Evolutionary conservation across 64 coral and sea anemone species (phyloP), one percentile per base, ranked within the genome.

Genomic region (Porites lutea): DNA sequence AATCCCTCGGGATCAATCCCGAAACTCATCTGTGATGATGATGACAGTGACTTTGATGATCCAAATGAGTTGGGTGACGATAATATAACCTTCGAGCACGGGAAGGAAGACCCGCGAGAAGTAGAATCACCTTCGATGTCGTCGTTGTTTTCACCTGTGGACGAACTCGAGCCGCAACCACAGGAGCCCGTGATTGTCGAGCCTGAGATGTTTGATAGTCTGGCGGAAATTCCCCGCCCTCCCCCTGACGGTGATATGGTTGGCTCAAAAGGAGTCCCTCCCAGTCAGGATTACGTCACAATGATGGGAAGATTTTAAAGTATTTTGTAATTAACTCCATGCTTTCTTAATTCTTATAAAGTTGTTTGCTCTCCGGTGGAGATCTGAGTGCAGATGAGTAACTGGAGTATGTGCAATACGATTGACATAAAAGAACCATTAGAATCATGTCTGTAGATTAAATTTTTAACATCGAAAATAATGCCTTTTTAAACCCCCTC

Each of bases 21-120:
- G 45, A 78, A 55, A 68, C 91, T 93, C 1, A 87, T 87, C 52
- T 75, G 83, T 18, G 91, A 93, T 58, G 81, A 86, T n/a, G 91
- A 93, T 45, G 82, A 82, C 59, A 82, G 22, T 2, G 79, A 82
- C 1, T 8, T 48, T 2, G 61, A 44, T 9, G 80, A 92, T 15
- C 7, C 15, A 11, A n/a, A 89, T 13, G 81, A 27, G 8, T 5
- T 15, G 11, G 81, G 83, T 11, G 55, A 87, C 7, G 82, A 87
- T 13, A 93, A 93, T 59, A 50, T 68, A 5, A 82, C 72, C 37
- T 91, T 58, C 55, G 79, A 91, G 37, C 14, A 47, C 4, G 88
- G 71, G 10, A 11, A 60, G 50, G 69, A 84, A 5, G 11, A 52
- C 7, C 18, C 44, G 8, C 63, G 44, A 9, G 0, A 49, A 0